phyloP scores from a whole-genome alignment of 2,888 invertebrate species.

The Eurytoma californica region DNA sequence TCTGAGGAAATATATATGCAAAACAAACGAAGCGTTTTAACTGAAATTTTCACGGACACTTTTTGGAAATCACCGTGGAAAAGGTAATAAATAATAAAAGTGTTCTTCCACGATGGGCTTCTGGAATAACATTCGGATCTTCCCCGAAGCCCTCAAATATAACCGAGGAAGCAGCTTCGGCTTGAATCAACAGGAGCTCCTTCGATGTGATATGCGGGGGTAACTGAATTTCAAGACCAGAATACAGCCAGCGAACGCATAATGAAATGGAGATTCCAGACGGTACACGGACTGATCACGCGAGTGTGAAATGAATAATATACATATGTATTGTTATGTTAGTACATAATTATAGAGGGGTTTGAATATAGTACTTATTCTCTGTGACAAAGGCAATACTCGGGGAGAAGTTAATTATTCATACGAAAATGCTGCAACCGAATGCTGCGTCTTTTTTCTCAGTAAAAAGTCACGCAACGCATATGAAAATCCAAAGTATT shows the following conservation, averaged over 20 bases:
- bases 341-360: not conserved
- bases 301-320: not conserved
- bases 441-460: too few relatives aligned
- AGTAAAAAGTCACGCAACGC: too few relatives aligned
- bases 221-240: not conserved
- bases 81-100: not conserved
- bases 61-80: not conserved
- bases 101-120: too few relatives aligned
- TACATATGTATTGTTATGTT: not conserved
- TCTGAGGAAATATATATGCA: not conserved
- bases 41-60: too few relatives aligned
- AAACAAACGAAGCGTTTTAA: too few relatives aligned
- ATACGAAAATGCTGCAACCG: too few relatives aligned
- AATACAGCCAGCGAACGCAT: not conserved
- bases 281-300: not conserved
- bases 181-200: not conserved
- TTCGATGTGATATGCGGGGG: not conserved
- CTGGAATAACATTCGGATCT: too few relatives aligned
- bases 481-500: too few relatives aligned
- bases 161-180: not conserved
- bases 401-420: too few relatives aligned
- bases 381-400: not conserved
- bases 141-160: not conserved
- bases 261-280: constrained; percentile 1
- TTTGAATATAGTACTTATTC: not conserved